Conservation (phyloP, 2,888 invertebrate species). For the Mesorhabditis belari region DNA sequence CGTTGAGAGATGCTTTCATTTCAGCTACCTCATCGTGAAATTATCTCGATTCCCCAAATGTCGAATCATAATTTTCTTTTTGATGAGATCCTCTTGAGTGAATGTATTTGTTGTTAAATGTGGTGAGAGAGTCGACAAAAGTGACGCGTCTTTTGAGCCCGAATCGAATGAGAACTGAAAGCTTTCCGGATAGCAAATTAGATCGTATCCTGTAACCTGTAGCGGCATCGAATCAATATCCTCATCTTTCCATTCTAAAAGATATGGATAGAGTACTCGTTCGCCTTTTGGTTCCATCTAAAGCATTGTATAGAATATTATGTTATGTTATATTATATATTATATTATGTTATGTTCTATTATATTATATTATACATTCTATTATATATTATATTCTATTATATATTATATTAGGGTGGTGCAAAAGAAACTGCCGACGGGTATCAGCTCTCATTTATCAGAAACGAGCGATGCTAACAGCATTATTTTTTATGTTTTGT, state of each 20-base stretch:
- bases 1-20: background rate
- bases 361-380: slow-evolving; percentile 1
- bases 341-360: background rate
- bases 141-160: slow-evolving; percentile 5
- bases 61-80: slow-evolving; percentile 29
- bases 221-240: slow-evolving; percentile 34
- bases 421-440: too few relatives aligned
- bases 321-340: background rate
- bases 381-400: background rate
- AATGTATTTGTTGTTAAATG: slow-evolving; percentile 28
- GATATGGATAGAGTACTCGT: slow-evolving; percentile 31
- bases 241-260: slow-evolving; percentile 42
- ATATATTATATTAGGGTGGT: too few relatives aligned
- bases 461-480: too few relatives aligned
- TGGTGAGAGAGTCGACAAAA: slow-evolving; percentile 15
- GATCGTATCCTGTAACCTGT: background rate
- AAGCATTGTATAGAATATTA: slow-evolving; percentile 6
- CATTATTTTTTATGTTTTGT: too few relatives aligned
- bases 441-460: too few relatives aligned
- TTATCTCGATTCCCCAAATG: slow-evolving; percentile 26
- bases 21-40: slow-evolving; percentile 8
- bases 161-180: slow-evolving; percentile 29
- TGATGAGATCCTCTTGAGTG: slow-evolving; percentile 23
- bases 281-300: slow-evolving; percentile 41
- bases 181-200: background rate